Evolutionary conservation across 2,888 invertebrate species (phyloP).

Genomic region (Cheilosia impressa): DNA sequence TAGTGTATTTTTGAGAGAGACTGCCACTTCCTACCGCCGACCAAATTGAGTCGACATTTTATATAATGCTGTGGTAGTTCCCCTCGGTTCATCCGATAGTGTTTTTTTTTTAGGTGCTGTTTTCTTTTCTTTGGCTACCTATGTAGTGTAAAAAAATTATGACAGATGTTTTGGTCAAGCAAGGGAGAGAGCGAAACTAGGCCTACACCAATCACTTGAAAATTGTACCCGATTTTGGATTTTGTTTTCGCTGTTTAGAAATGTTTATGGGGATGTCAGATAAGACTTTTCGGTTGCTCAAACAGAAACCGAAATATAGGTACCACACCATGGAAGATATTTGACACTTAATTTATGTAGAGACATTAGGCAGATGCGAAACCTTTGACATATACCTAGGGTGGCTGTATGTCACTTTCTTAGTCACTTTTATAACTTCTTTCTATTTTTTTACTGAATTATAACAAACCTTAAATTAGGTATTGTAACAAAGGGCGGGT

Average conservation of each 20-base stretch:
- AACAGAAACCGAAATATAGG: too few species aligned
- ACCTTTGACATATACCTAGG: too few species aligned
- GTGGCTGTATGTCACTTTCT: too few species aligned
- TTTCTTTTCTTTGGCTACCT: conserved; percentile 2
- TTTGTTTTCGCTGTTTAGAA: neutral
- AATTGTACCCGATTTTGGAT: neutral
- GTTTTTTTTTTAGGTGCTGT: neutral
- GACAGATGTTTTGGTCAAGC: conserved; percentile 27
- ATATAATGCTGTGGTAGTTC: conserved; percentile 14
- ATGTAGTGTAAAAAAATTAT: conserved; percentile 2
- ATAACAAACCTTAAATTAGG: too few species aligned
- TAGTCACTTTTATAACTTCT: too few species aligned
- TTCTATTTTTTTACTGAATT: too few species aligned
- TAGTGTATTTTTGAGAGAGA: conserved; percentile 22
- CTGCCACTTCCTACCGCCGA: neutral
- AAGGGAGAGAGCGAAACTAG: neutral
- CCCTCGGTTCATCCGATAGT: conserved; percentile 37
- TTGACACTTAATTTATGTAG: too few species aligned
- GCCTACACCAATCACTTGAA: conserved; percentile 16
- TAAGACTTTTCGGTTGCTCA: too few species aligned
- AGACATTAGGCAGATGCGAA: too few species aligned
- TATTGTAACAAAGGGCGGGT: too few species aligned
- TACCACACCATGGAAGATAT: too few species aligned
- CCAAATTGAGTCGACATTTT: conserved; percentile 9
- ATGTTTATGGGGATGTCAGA: neutral